Conservation (phyloP, 2,888 invertebrate genomes). For the Lasiommata megera region DNA sequence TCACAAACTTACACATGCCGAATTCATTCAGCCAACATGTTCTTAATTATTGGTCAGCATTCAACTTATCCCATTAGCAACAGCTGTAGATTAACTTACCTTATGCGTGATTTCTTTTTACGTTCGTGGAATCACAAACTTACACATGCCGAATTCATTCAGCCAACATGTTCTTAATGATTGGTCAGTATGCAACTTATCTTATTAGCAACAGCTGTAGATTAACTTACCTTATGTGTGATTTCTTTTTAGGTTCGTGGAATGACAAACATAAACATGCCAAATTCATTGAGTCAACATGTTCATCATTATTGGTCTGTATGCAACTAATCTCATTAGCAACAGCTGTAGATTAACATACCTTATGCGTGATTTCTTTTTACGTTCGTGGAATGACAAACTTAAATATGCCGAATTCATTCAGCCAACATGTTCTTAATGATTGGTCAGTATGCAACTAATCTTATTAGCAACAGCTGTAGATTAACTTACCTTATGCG, state of each 20-base stretch:
- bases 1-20: constrained; percentile 1
- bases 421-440: constrained; percentile 1
- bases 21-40: constrained; percentile 1
- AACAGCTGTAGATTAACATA: background rate
- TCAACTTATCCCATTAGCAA: constrained; percentile 6
- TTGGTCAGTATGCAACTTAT: constrained; percentile 6
- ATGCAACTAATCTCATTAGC: constrained; percentile 7
- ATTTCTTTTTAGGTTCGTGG: constrained; percentile 2
- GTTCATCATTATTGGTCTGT: constrained; percentile 6
- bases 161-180: constrained; percentile 1
- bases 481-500: background rate
- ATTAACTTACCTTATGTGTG: background rate
- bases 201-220: constrained; percentile 4
- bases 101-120: background rate
- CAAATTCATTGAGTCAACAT: background rate
- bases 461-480: constrained; percentile 5
- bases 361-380: background rate
- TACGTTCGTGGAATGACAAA: background rate
- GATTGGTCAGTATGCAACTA: constrained; percentile 4
- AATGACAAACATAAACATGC: background rate
- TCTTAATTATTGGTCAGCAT: constrained; percentile 6
- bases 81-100: background rate
- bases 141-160: background rate
- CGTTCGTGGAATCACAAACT: background rate
- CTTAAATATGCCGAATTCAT: background rate